Base-by-base conservation (phyloP, 1,140 invertebrate species). In the Bombus terrestris region DNA sequence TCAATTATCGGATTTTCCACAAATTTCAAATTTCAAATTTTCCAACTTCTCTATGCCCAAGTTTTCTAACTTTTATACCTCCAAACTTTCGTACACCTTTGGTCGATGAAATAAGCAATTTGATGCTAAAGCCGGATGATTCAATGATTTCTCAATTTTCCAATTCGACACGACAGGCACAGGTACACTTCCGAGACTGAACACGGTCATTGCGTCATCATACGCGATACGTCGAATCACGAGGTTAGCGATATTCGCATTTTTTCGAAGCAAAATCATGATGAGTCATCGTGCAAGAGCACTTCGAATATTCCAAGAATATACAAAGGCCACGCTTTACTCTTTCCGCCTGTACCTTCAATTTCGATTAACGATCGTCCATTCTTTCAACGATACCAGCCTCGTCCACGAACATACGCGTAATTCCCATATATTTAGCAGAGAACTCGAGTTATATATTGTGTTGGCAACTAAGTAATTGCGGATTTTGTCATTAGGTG, bases 341-440 rank as follows among this genome's bases (percentile, higher is more conserved):
- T 32, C 2, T 43, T 47, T 13, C 35, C 18, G 12, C 18, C 22
- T 47, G 2, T 25, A 32, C 8, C 68, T 59, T 25, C 28, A 3
- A n/a, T 76, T 32, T 83, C 18, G 72, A 53, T 66, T 43, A 68
- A 83, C 74, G 71, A 68, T 25, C 35, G 22, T 15, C 35, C 53
- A 77, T 83, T 83, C 62, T 68, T 83, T 6, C 8, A 0, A 28
- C 59, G 22, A 47, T 28, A n/a, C 3, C 13, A 35, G n/a, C 13
- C 13, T 72, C 28, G 5, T 43, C 0, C 39, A 41, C 25, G 0
- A 5, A 32, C 32, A 3, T 53, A 47, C n/a, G 32, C 35, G 8
- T n/a, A 32, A 13, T 13, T 32, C 12, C 1, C 4, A 22, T 2
- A 25, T 10, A 18, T 28, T 41, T 28, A 35, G 41, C 39, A 32